phyloP scores from a whole-genome alignment of 2,888 invertebrate genomes.

The Crossocerus cetratus region DNA sequence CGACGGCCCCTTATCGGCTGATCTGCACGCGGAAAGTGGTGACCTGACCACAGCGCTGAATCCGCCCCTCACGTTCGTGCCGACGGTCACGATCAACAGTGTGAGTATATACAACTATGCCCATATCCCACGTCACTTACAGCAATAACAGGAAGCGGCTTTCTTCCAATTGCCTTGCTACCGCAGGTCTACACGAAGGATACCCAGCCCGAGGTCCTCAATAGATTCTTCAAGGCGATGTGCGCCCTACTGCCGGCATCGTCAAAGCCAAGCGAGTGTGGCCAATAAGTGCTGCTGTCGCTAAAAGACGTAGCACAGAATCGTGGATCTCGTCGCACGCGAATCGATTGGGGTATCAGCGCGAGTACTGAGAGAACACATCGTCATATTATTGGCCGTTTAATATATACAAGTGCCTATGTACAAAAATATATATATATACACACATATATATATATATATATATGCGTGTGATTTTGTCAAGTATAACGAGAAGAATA shows the following conservation, averaged over 20 bases:
- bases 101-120: slow-evolving; percentile 58
- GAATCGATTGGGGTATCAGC: not conserved
- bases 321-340: too few species aligned
- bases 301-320: not conserved
- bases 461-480: slow-evolving; percentile 28
- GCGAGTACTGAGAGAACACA: slow-evolving; percentile 8
- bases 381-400: slow-evolving; percentile 35
- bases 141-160: too few species aligned
- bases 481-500: slow-evolving; percentile 30
- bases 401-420: slow-evolving; percentile 65
- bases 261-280: slow-evolving; percentile 56
- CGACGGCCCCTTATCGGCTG: slow-evolving; percentile 63
- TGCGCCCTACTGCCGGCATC: slow-evolving; percentile 53
- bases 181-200: slow-evolving; percentile 51
- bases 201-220: slow-evolving; percentile 49
- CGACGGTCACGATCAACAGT: slow-evolving; percentile 76
- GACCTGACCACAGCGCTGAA: slow-evolving; percentile 69
- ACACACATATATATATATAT: not conserved
- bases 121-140: too few species aligned
- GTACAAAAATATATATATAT: slow-evolving; percentile 66
- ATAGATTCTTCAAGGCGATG: slow-evolving; percentile 57
- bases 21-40: slow-evolving; percentile 73
- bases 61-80: slow-evolving; percentile 73
- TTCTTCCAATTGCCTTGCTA: not conserved
- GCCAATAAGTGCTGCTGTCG: not conserved